These are phyloP conservation scores for Ceratotherium simum DNA, from an alignment of 2,113 vertebrate species.

Conservation along the genomic window DNA sequence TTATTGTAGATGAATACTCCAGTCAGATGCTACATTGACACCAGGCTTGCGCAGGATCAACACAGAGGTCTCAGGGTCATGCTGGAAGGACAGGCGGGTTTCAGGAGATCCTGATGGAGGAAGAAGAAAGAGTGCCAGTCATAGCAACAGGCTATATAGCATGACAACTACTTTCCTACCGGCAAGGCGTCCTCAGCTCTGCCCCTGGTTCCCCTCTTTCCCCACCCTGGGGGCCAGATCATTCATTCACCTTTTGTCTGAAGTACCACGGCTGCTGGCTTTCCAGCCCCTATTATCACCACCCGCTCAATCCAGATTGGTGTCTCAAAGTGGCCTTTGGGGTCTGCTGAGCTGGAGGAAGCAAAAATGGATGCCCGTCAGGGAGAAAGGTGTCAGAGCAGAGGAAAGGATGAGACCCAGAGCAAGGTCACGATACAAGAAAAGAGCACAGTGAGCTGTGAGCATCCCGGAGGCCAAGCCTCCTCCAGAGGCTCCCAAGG, in stretches of 20 bases:
- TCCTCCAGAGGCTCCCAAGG: background rate
- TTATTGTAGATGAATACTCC: conserved; percentile 91
- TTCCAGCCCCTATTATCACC: conserved; percentile 90
- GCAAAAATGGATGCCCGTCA: background rate
- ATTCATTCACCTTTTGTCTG: conserved; percentile 87
- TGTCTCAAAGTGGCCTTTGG: conserved; percentile 88
- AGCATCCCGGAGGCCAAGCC: background rate
- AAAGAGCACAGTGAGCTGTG: background rate
- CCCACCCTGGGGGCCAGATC: background rate
- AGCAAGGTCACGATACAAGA: background rate
- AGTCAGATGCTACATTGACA: conserved; percentile 90
- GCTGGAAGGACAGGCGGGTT: conserved; percentile 90
- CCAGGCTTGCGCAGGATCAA: conserved; percentile 92
- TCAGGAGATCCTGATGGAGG: conserved; percentile 85
- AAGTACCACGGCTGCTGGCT: conserved; percentile 88
- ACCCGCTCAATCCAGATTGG: conserved; percentile 92
- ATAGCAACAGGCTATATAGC: fast-evolving
- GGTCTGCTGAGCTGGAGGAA: conserved; percentile 87
- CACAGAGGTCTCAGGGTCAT: conserved; percentile 89
- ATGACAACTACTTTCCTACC: background rate
- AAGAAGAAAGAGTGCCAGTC: background rate
- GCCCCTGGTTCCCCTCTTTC: background rate
- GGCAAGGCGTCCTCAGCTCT: background rate
- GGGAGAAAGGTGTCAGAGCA: background rate
- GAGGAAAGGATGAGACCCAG: background rate